Percentiles rank a stretch among this genome's conserved stretches.
phyloP scores from a whole-genome alignment of 2,888 invertebrate species.

The Harpalus rubripes region DNA sequence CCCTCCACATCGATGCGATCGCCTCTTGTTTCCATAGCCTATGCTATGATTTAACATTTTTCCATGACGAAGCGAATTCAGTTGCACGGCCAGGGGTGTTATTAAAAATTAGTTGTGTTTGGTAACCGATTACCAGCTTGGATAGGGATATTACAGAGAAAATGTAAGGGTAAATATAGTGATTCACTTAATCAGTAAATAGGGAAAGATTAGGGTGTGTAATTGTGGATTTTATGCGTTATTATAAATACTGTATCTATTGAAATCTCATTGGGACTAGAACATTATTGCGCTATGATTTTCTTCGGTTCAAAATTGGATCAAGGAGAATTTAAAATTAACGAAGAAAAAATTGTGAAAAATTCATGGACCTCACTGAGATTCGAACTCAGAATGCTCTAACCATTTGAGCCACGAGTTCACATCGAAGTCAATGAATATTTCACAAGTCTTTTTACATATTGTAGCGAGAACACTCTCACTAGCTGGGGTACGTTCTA shows the following conservation, averaged over 20 bases:
- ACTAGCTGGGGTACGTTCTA: no score
- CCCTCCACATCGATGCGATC: neutral
- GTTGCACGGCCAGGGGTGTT: conserved; percentile 11
- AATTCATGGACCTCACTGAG: no score
- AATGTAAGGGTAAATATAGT: conserved; percentile 1
- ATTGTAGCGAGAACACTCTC: no score
- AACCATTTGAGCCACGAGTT: no score
- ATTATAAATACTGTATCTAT: neutral
- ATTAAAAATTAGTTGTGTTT: conserved; percentile 64
- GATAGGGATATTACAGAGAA: conserved; percentile 14
- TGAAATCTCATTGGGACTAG: no score
- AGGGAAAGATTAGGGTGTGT: neutral
- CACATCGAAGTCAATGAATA: no score
- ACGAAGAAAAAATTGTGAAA: no score
- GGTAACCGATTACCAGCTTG: conserved; percentile 43
- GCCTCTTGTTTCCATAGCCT: conserved; percentile 23
- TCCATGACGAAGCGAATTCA: conserved; percentile 39
- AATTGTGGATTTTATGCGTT: neutral
- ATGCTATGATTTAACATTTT: conserved; percentile 42
- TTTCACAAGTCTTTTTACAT: no score
- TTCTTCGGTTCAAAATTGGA: no score
- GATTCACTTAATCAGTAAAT: conserved; percentile 5
- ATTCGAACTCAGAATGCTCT: no score
- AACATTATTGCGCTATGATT: no score
- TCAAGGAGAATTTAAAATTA: no score